phyloP scores from a whole-genome alignment of 2,797 vertebrate genomes.

The Enteromius afrohamiltoni region DNA sequence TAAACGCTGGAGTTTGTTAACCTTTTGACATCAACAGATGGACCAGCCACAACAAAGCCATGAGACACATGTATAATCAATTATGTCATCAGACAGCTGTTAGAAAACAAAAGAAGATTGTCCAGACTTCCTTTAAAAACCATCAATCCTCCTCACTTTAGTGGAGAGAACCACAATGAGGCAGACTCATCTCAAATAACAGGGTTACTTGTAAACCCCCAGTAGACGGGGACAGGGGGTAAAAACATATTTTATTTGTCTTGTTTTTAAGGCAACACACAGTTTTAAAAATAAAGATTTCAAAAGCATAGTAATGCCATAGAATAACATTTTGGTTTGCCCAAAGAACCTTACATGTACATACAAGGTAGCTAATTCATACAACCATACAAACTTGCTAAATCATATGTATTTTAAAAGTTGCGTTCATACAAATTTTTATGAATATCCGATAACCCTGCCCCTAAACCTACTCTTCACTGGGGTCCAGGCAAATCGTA shows the following conservation, averaged over 20 bases:
- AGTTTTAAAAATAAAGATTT: not conserved
- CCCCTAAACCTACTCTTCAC: too few relatives aligned
- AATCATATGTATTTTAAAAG: too few relatives aligned
- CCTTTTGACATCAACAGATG: slow-evolving; percentile 20
- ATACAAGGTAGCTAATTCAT: too few relatives aligned
- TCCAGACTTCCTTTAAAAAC: slow-evolving; percentile 53
- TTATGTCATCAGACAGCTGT: slow-evolving; percentile 47
- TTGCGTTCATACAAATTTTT: too few relatives aligned
- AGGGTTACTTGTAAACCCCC: slow-evolving; percentile 48
- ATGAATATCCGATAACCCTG: too few relatives aligned
- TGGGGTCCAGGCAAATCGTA: too few relatives aligned
- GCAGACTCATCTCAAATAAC: slow-evolving; percentile 57
- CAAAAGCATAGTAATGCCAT: not conserved
- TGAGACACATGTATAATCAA: slow-evolving; percentile 53
- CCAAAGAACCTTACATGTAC: not conserved
- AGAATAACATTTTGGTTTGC: not conserved
- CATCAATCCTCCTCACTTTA: slow-evolving; percentile 27
- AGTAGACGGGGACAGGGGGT: slow-evolving; percentile 16
- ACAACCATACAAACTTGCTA: too few relatives aligned
- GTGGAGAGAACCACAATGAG: slow-evolving; percentile 47
- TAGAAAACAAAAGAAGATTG: slow-evolving; percentile 49
- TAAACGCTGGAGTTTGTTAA: slow-evolving; percentile 22
- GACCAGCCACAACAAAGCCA: slow-evolving; percentile 57
- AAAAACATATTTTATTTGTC: not conserved
- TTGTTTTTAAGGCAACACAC: slow-evolving; percentile 17